Evolutionary conservation across 2,797 vertebrate genomes (phyloP).

Genomic region (Arnoldichthys spilopterus): DNA sequence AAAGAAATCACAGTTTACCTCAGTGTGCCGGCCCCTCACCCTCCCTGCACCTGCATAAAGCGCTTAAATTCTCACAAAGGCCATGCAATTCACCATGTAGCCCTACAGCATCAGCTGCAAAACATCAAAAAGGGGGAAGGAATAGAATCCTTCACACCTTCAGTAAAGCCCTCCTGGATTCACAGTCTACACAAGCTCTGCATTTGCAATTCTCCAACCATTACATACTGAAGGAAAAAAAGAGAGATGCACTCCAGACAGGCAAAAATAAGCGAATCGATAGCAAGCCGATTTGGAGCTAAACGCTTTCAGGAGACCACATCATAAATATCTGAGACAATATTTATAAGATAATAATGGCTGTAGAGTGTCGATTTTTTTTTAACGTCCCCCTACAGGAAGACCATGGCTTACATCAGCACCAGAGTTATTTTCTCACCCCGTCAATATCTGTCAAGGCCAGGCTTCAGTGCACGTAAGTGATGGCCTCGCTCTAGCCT

Average conservation of each 20-base stretch:
- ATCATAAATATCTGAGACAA: slow-evolving; percentile 48
- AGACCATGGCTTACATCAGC: slow-evolving; percentile 32
- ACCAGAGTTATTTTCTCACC: slow-evolving; percentile 49
- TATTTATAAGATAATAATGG: slow-evolving; percentile 47
- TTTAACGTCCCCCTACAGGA: slow-evolving; percentile 40
- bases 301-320: slow-evolving; percentile 42
- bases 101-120: slow-evolving; percentile 30
- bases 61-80: slow-evolving; percentile 34
- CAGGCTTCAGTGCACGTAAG: slow-evolving; percentile 50
- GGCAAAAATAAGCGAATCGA: slow-evolving; percentile 40
- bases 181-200: slow-evolving; percentile 21
- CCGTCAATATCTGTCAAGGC: slow-evolving; percentile 54
- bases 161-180: not conserved
- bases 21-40: not conserved
- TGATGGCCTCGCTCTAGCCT: slow-evolving; percentile 45
- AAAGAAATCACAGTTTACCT: slow-evolving; percentile 10
- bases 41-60: slow-evolving; percentile 20
- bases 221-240: slow-evolving; percentile 33
- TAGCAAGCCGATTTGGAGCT: slow-evolving; percentile 44
- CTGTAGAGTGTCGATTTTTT: slow-evolving; percentile 35
- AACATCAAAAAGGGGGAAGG: slow-evolving; percentile 42
- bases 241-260: slow-evolving; percentile 15
- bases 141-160: slow-evolving; percentile 35
- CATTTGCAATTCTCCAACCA: slow-evolving; percentile 30
- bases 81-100: slow-evolving; percentile 32